Evolutionary conservation across 2,113 vertebrate species (phyloP).

Genomic region (Grantiella picta): DNA sequence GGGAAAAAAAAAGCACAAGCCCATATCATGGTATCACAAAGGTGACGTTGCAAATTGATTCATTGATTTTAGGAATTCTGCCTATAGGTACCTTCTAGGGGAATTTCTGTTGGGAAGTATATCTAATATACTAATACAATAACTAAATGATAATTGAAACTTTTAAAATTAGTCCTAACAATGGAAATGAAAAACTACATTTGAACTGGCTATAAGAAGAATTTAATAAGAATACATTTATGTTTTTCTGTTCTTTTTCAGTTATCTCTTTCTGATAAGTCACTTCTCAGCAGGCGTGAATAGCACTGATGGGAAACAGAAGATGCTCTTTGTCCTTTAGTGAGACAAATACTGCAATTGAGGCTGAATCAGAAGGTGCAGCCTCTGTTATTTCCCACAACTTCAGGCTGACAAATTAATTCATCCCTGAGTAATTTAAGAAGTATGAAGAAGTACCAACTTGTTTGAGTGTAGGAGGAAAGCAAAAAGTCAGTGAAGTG

Average conservation of each 20-base stretch:
- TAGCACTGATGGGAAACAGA: background rate
- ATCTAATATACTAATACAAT: conserved; percentile 1
- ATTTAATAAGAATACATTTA: background rate
- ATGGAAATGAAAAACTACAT: background rate
- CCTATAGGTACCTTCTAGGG: background rate
- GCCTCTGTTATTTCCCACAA: conserved; percentile 25
- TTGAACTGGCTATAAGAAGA: background rate
- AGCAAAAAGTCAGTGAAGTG: conserved; percentile 22
- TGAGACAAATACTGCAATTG: background rate
- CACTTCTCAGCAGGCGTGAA: conserved; percentile 5
- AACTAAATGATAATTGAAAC: background rate
- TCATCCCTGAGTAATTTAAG: conserved; percentile 41
- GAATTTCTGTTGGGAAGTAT: background rate
- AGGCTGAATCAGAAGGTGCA: background rate
- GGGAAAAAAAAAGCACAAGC: background rate
- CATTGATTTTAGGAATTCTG: background rate
- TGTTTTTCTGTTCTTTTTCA: background rate
- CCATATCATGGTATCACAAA: background rate
- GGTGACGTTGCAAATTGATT: background rate
- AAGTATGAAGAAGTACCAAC: background rate
- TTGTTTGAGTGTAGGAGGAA: conserved; percentile 57
- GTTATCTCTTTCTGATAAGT: background rate
- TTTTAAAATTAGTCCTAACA: conserved; percentile 13
- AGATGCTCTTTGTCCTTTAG: background rate
- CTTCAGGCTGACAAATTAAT: background rate